Conservation (phyloP, 2,888 invertebrate genomes). For the Anorthoa munda region DNA sequence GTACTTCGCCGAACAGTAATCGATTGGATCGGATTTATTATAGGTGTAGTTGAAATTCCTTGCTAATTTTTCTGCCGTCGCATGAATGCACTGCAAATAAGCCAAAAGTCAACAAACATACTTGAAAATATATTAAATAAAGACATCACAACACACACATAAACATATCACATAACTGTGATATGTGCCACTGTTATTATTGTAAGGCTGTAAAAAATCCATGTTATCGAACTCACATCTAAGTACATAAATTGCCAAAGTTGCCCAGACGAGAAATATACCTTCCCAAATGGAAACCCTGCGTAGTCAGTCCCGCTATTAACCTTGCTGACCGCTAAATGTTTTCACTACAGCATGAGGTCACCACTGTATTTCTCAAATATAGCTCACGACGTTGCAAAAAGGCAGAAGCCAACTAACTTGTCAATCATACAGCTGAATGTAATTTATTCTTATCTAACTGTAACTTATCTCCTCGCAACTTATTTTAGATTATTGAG, state of each 20-base stretch:
- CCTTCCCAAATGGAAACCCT: background rate
- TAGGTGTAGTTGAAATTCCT: constrained; percentile 89
- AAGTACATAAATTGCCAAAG: background rate
- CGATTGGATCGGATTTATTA: constrained; percentile 83
- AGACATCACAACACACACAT: background rate
- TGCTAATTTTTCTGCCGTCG: constrained; percentile 93
- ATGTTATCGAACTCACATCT: background rate
- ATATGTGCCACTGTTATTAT: too few relatives aligned
- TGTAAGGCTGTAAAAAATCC: background rate
- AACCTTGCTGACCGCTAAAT: constrained; percentile 16
- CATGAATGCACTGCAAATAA: constrained; percentile 92
- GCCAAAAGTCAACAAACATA: constrained; percentile 74
- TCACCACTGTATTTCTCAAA: background rate
- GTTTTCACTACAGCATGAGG: constrained; percentile 7
- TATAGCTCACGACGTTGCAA: background rate
- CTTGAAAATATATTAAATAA: background rate
- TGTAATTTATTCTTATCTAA: background rate
- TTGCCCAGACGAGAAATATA: background rate
- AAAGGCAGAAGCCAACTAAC: constrained; percentile 6
- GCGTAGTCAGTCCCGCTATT: background rate
- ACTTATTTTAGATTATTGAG: background rate
- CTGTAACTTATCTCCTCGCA: background rate
- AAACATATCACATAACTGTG: background rate
- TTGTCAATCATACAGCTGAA: background rate
- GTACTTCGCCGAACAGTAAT: constrained; percentile 96